A percentile compares a stretch with the other conserved stretches of the same genome.
Conservation (phyloP, 2,113 vertebrate species). For the Opisthocomus hoazin region DNA sequence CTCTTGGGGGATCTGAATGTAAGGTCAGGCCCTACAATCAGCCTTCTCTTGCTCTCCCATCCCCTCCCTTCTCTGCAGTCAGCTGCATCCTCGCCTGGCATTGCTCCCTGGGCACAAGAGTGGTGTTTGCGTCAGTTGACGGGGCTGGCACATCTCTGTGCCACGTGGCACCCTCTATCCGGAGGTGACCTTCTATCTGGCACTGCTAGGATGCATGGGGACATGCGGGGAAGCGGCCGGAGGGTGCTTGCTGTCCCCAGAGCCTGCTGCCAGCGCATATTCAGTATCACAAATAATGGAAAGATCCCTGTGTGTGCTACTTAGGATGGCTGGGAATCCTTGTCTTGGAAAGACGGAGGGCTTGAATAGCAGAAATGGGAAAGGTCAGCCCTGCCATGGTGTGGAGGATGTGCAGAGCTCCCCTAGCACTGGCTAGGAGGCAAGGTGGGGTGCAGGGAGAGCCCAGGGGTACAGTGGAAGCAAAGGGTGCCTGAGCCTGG, state of each 20-base stretch:
- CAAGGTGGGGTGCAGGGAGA: not conserved
- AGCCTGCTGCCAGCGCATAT: not conserved
- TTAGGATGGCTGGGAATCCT: not conserved
- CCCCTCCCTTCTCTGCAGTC: not conserved
- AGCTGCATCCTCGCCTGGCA: not conserved
- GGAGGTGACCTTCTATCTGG: constrained; percentile 31
- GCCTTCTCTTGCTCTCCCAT: not conserved
- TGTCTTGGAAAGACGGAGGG: not conserved
- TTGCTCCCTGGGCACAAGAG: not conserved
- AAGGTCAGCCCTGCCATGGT: not conserved
- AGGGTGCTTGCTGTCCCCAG: not conserved
- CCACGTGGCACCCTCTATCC: not conserved
- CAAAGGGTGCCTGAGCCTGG: not conserved
- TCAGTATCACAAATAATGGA: not conserved
- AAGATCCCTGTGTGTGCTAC: not conserved
- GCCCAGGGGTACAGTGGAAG: fast-evolving
- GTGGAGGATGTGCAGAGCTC: not conserved
- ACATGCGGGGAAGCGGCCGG: not conserved
- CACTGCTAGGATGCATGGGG: not conserved
- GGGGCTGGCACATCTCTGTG: not conserved
- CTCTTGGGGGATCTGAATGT: not conserved
- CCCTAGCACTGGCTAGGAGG: not conserved
- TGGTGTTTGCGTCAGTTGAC: not conserved
- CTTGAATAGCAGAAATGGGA: not conserved
- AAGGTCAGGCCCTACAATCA: not conserved